Base-by-base conservation (phyloP, 1,140 invertebrate species). In the Leptopilina boulardi region DNA sequence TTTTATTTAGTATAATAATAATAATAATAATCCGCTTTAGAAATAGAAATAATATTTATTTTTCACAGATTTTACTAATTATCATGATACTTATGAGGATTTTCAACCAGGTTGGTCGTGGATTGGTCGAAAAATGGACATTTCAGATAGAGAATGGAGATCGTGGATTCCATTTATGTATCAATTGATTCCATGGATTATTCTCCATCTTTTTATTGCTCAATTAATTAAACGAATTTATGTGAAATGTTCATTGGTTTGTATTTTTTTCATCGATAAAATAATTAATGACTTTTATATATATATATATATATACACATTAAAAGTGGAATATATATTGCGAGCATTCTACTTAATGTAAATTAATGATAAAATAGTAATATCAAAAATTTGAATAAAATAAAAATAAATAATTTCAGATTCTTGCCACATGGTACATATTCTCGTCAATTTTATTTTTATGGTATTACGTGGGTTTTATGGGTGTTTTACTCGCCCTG, bases 101-200 rank as follows among this genome's bases (percentile, higher is more conserved):
- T 91, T 91, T 75, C 77, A 44, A 59, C 75, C 82, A 34, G 92
- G 92, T 71, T 92, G 91, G 91, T 77, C 66, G 5, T 89, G 91
- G 86, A 74, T 93, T 15, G 82, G 84, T 26, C 86, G 89, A 77
- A 91, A 90, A 81, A 85, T 88, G 78, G 93, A 93, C 82, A 77
- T 85, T 44, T 86, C 91, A 3, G 93, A 94, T 86, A 81, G 89
- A 75, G 93, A 94, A 88, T 93, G 93, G 93, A 85, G 84, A 77
- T 85, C 87, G 2, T 92, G 91, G 82, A 89, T 88, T 30, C 87
- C 88, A 34, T 80, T 92, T 1, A 77, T 93, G 11, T 81, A 77
- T 38, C 86, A 77, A 78, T 72, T 91, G 56, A 82, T 85, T 38
- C 88, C 89, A 15, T 93, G 90, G 89, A 81, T 91, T 74, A 66